Base-by-base conservation (phyloP, 23 tunicate species). In the Ciona savignyi region DNA sequence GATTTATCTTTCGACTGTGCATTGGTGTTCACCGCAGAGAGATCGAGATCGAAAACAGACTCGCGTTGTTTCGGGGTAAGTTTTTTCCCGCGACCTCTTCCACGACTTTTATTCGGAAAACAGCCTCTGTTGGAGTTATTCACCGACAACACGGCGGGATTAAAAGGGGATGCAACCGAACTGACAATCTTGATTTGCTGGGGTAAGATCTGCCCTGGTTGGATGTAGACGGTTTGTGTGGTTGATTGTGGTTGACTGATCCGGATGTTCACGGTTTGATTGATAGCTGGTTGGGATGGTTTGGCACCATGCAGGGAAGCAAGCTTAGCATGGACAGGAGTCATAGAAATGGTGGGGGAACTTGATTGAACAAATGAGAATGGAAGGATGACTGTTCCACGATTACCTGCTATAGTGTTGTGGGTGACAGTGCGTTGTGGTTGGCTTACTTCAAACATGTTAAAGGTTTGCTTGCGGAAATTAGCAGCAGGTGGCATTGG, bases 11-110 rank as follows among this genome's bases (percentile, higher is more conserved):
- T 29, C 9, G 35, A 62, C 4, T 28, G 51, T 11, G 67, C 31
- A 20, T 2, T 4, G n/a, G 27, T 70, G 51, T n/a, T 33, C 19
- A 71, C 71, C 1, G 70, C 26, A 60, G 75, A 77, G 70, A 73
- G 77, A 60, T 83, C 83, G 30, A 67, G 84, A 64, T 64, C 81
- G 73, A 78, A 88, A 25, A 81, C 49, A 61, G 72, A 78, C 27
- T 29, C 23, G 34, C 72, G 34, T 4, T 9, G 24, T 72, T 72
- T 49, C 49, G 27, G 30, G 32, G 62, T 29, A 25, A 30, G 1
- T 28, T 28, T 32, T 70, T 51, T 20, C 6, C 27, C 26, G 25
- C 34, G 48, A 28, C 21, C 32, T 22, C 25, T 21, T 24, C 34
- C 34, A 29, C 6, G 19, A 11, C 61, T 73, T 72, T 72, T 31